Evolutionary conservation across 2,113 vertebrate genomes (phyloP), one percentile per base, ranked within the genome.

Genomic region (Ophiodon elongatus): DNA sequence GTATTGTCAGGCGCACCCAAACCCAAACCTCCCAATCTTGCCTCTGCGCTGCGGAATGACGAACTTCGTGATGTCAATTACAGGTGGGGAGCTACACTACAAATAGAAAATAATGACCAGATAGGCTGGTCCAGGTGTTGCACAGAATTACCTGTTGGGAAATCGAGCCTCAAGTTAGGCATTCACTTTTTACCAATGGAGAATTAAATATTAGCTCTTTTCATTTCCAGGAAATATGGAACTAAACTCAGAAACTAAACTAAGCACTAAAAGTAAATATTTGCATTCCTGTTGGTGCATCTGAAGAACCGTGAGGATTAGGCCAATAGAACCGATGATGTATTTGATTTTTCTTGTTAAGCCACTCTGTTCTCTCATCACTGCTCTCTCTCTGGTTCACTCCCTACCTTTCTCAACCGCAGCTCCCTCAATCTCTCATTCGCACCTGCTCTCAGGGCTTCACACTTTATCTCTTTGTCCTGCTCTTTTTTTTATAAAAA

Each of bases 21-120:
- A 70, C 92, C 92, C 45, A 80, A 65, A 7, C 15, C 84, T 77
- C 95, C 95, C 35, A 94, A 87, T 41, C 27, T 96, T 2, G 1
- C 31, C 8, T 62, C 67, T 64, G 94, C 79, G 0, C 47, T 96
- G 43, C 76, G 70, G 74, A 94, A 92, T 1, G 79, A 88, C 5
- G 85, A 90, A 0, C 2, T 94, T 8, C 84, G 77, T 41, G 39
- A 63, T 50, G 1, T 35, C 60, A 31, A 8, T 47, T 92, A 76
- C 57, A 94, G 93, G 94, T 94, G 74, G 19, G 43, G 6, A 63
- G 13, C 39, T 39, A 23, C 10, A 59, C 23, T 52, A 23, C 73
- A 67, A 47, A 54, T 81, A 14, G 25, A 79, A 79, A 80, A 8
- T 67, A 43, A 67, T 67, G 15, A 76, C 52, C 25, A 31, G 2